A percentile compares a stretch with the other conserved stretches of the same genome.
Evolutionary conservation across 2,888 invertebrate species (phyloP).

Genomic region (Tridacna gigas): DNA sequence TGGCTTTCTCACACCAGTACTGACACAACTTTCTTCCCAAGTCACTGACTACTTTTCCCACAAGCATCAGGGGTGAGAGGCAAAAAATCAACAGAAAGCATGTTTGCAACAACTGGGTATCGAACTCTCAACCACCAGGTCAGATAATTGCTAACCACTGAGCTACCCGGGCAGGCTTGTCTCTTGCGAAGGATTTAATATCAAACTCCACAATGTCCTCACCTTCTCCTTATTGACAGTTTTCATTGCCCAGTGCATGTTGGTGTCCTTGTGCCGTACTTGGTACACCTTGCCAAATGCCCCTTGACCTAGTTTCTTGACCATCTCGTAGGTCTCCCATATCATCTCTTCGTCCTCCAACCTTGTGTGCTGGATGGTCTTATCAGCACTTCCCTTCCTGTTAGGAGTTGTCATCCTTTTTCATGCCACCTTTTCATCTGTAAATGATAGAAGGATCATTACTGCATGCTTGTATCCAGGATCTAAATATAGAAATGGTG

Average conservation of each 20-base stretch:
- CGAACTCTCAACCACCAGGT: no score
- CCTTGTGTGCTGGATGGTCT: constrained; percentile 81
- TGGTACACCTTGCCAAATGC: constrained; percentile 83
- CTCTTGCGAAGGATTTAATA: no score
- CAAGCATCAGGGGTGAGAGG: no score
- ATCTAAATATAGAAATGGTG: no score
- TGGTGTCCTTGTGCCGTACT: constrained; percentile 76
- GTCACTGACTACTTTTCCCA: no score
- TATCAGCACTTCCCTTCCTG: constrained; percentile 76
- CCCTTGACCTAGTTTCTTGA: constrained; percentile 83
- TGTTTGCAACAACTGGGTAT: no score
- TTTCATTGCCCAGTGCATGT: constrained; percentile 83
- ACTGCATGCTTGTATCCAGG: no score
- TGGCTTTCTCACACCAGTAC: no score
- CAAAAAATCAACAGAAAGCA: no score
- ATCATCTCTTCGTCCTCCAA: constrained; percentile 80
- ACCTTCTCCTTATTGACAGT: constrained; percentile 84
- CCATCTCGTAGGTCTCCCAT: constrained; percentile 78
- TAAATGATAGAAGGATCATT: constrained; percentile 4
- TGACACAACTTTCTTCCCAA: no score
- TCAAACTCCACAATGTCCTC: neutral
- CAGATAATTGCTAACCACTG: no score
- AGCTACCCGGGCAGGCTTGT: no score
- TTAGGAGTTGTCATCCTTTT: constrained; percentile 58
- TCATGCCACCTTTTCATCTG: constrained; percentile 57